Base-by-base conservation (phyloP, 1,140 invertebrate genomes). In the Zaprionus lachaisei region DNA sequence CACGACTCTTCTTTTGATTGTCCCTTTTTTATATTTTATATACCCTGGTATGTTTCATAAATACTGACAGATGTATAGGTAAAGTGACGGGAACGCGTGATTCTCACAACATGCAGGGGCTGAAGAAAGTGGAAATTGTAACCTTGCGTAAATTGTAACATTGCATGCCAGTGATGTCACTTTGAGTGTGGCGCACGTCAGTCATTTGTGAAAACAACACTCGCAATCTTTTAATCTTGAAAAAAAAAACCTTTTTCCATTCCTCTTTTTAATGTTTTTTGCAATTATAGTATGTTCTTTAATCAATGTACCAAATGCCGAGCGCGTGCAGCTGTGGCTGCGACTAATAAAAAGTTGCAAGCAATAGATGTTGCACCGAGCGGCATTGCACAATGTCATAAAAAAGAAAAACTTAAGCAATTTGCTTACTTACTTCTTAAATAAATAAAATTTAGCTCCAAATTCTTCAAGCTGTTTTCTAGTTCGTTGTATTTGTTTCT, bases 131-230 rank as follows among this genome's bases (percentile, higher is more conserved):
- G 12, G 26, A 57, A 38, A 34, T 22, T 9, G 22, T 47, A 62
- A 65, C 34, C 76, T 72, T 72, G 67, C 72, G 72, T 80, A n/a
- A n/a, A n/a, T n/a, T n/a, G n/a, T n/a, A n/a, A n/a, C 74, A 83
- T 85, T 71, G 55, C 66, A 63, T 57, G 17, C 44, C 34, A 28
- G 56, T 79, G 76, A 85, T 84, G 73, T 85, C 79, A 81, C 54
- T 26, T 41, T n/a, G 71, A 60, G 79, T 70, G 61, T 70, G 60
- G 9, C 62, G 67, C 72, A 67, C 72, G 76, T 41, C 38, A 73
- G 14, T 63, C 20, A 37, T 37, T 26, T 56, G 54, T 56, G 26
- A 55, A 14, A 51, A 68, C 17, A 41, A 20, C 64, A 67, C 15
- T 38, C 34, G 57, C 38, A 75, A 69, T 66, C 22, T n/a, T 2